Percentiles rank a stretch among this genome's conserved stretches.
These are phyloP conservation scores for Beris chalybata DNA, from an alignment of 2,888 invertebrate genomes.

Conservation along the genomic window DNA sequence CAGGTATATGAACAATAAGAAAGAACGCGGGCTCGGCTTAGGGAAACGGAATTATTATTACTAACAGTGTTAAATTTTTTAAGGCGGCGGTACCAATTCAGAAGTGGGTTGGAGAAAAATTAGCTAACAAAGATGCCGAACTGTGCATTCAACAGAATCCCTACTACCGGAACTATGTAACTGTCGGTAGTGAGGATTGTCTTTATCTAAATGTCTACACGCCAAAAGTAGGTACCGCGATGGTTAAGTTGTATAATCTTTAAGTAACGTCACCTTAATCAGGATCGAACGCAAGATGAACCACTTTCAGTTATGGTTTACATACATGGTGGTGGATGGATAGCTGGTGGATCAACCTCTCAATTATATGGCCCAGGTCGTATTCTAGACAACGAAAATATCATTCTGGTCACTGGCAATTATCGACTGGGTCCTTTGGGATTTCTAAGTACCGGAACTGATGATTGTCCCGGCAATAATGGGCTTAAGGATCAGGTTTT, in stretches of 20 bases:
- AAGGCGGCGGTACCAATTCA: conserved; percentile 66
- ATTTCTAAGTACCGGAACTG: conserved; percentile 63
- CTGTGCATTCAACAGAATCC: conserved; percentile 59
- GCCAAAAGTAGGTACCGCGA: conserved; percentile 46
- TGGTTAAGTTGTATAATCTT: not conserved
- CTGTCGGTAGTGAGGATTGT: conserved; percentile 80
- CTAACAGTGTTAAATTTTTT: too few relatives aligned
- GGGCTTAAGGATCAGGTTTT: conserved; percentile 64
- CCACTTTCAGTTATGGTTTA: conserved; percentile 65
- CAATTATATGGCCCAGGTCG: conserved; percentile 66
- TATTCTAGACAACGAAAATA: conserved; percentile 63
- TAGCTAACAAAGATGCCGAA: conserved; percentile 67
- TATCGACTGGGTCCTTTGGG: conserved; percentile 65
- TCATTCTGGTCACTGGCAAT: conserved; percentile 66
- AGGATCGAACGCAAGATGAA: too few relatives aligned
- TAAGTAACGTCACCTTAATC: too few relatives aligned
- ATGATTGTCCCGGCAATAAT: conserved; percentile 62
- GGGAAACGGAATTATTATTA: too few relatives aligned
- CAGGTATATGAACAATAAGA: conserved; percentile 46
- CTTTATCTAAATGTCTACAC: conserved; percentile 74
- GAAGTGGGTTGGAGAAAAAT: conserved; percentile 65
- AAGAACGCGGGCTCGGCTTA: too few relatives aligned
- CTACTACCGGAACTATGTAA: conserved; percentile 69
- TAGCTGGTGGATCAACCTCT: conserved; percentile 65
- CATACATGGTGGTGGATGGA: conserved; percentile 62